Conservation (phyloP, 2,113 vertebrate genomes). For the Solea senegalensis region DNA sequence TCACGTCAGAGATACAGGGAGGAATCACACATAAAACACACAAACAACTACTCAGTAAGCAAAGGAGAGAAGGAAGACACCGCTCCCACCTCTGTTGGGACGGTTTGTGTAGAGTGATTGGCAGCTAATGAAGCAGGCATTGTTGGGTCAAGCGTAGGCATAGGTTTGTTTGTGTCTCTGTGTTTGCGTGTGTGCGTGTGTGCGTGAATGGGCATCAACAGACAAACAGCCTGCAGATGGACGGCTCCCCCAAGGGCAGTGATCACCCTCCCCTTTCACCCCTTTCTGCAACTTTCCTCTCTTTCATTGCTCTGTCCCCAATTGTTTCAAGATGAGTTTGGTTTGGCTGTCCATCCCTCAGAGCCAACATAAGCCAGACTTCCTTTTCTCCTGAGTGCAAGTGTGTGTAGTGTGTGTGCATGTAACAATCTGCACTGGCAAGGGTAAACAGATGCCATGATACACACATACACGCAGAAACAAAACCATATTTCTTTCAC, state of each 20-base stretch:
- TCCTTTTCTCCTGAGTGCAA: conserved; percentile 54
- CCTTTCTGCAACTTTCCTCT: conserved; percentile 56
- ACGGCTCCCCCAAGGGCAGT: conserved; percentile 48
- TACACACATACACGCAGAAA: conserved; percentile 32
- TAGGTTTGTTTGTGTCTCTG: conserved; percentile 61
- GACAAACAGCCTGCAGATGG: conserved; percentile 60
- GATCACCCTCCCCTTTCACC: conserved; percentile 33
- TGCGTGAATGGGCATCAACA: conserved; percentile 60
- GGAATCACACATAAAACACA: conserved; percentile 35
- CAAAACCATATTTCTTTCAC: conserved; percentile 27
- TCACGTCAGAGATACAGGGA: conserved; percentile 17
- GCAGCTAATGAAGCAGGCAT: conserved; percentile 74
- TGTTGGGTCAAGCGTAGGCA: conserved; percentile 68
- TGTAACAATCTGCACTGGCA: conserved; percentile 57
- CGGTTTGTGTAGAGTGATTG: conserved; percentile 67
- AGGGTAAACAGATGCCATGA: conserved; percentile 73
- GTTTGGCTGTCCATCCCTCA: conserved; percentile 69
- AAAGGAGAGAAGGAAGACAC: conserved; percentile 7
- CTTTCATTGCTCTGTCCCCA: conserved; percentile 35
- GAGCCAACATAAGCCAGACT: conserved; percentile 79
- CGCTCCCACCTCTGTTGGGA: conserved; percentile 3
- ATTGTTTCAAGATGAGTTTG: conserved; percentile 82
- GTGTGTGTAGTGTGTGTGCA: conserved; percentile 42
- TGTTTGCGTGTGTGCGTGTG: conserved; percentile 41
- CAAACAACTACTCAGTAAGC: background rate